These are phyloP conservation scores for Pseudoips prasinana DNA, from an alignment of 2,888 invertebrate species.

Conservation along the genomic window DNA sequence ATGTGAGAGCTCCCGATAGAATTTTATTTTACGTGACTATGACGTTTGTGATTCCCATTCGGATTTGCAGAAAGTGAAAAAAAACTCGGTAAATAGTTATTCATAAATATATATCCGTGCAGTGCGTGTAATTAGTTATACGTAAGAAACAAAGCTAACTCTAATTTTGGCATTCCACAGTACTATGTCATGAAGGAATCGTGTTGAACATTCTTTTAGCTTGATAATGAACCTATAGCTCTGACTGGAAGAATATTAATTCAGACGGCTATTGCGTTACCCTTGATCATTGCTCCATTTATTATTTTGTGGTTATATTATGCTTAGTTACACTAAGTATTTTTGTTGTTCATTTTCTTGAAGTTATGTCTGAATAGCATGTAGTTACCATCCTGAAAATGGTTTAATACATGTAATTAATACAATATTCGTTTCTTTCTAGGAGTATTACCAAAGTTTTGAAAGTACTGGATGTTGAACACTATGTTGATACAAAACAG, in stretches of 20 bases:
- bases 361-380: too few relatives aligned
- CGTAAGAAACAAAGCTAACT: constrained; percentile 59
- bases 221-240: constrained; percentile 29
- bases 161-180: constrained; percentile 78
- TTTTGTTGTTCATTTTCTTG: too few relatives aligned
- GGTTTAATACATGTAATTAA: too few relatives aligned
- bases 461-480: constrained; percentile 12
- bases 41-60: constrained; percentile 62
- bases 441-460: constrained; percentile 18
- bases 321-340: too few relatives aligned
- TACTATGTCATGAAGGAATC: constrained; percentile 67
- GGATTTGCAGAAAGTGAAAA: constrained; percentile 57
- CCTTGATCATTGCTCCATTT: constrained; percentile 3
- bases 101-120: constrained; percentile 20
- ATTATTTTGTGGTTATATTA: constrained; percentile 24
- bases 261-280: constrained; percentile 11
- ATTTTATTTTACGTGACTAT: constrained; percentile 71
- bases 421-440: constrained; percentile 24
- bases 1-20: constrained; percentile 76
- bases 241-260: constrained; percentile 16
- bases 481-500: constrained; percentile 23
- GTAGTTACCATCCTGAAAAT: too few relatives aligned
- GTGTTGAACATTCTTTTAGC: constrained; percentile 50
- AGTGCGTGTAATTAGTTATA: constrained; percentile 22
- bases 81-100: constrained; percentile 55